Percentiles rank a stretch among this genome's conserved stretches.
These are phyloP conservation scores for Lasaia peninsularis DNA, from an alignment of 1,140 invertebrate species.

Conservation along the genomic window DNA sequence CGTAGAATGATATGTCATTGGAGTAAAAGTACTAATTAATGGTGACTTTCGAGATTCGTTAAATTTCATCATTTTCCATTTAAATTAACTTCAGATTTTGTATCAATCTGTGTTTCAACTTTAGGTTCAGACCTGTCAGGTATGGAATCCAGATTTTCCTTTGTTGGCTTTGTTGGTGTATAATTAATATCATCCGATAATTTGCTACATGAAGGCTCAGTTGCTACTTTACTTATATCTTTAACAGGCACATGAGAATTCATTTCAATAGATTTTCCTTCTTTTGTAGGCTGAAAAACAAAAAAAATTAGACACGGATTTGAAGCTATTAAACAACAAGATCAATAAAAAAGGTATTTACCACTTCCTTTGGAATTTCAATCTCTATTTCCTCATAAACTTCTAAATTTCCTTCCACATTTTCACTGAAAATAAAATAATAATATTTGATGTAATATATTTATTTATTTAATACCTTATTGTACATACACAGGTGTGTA, in stretches of 20 bases:
- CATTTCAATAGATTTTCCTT: slow-evolving; percentile 39
- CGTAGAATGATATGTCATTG: slow-evolving; percentile 66
- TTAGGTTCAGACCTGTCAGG: slow-evolving; percentile 11
- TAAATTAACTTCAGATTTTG: slow-evolving; percentile 51
- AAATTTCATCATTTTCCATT: slow-evolving; percentile 62
- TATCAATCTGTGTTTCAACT: slow-evolving; percentile 26
- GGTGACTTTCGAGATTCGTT: slow-evolving; percentile 66
- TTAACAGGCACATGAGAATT: slow-evolving; percentile 47
- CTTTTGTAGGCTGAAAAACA: slow-evolving; percentile 54
- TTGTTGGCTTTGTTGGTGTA: slow-evolving; percentile 26
- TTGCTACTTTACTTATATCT: slow-evolving; percentile 46
- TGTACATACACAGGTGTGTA: neutral
- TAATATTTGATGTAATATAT: neutral
- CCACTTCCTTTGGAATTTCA: slow-evolving; percentile 65
- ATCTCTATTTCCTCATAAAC: slow-evolving; percentile 75
- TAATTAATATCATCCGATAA: slow-evolving; percentile 37
- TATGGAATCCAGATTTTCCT: slow-evolving; percentile 22
- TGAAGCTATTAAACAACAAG: neutral
- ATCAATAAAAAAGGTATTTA: slow-evolving; percentile 28
- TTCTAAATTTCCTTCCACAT: slow-evolving; percentile 73
- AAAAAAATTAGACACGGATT: neutral
- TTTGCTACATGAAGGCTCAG: slow-evolving; percentile 44
- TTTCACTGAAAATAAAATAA: slow-evolving; percentile 47
- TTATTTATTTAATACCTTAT: neutral
- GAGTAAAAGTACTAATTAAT: slow-evolving; percentile 54